A percentile compares a stretch with the other conserved stretches of the same genome.
Evolutionary conservation across 2,797 vertebrate genomes (phyloP).

Genomic region (Eutrigla gurnardus): DNA sequence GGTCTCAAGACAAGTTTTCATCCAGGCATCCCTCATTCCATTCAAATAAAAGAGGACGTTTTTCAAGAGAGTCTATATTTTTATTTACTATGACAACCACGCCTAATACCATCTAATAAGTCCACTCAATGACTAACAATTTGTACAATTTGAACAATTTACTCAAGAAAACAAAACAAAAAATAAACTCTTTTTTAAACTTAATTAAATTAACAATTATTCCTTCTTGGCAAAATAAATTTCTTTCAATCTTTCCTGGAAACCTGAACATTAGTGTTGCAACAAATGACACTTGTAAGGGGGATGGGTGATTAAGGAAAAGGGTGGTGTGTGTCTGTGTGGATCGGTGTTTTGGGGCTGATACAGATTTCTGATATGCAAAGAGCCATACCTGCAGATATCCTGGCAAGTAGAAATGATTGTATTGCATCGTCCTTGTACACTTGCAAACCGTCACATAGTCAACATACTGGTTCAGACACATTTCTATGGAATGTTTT

Average conservation of each 20-base stretch:
- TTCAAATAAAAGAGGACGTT: slow-evolving; percentile 21
- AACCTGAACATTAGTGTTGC: slow-evolving; percentile 79
- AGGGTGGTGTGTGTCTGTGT: slow-evolving; percentile 29
- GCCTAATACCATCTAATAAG: slow-evolving; percentile 73
- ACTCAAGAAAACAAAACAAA: slow-evolving; percentile 64
- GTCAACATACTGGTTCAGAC: slow-evolving; percentile 18
- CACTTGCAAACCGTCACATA: background rate
- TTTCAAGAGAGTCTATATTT: slow-evolving; percentile 72
- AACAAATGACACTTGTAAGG: slow-evolving; percentile 64
- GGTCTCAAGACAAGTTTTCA: background rate
- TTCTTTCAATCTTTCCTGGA: slow-evolving; percentile 57
- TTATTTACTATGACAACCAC: slow-evolving; percentile 85
- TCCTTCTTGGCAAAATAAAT: slow-evolving; percentile 67
- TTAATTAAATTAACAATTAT: slow-evolving; percentile 75
- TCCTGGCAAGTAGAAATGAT: slow-evolving; percentile 3
- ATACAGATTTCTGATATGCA: slow-evolving; percentile 19
- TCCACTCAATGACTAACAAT: slow-evolving; percentile 77
- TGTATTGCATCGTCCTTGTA: background rate
- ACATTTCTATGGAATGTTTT: slow-evolving; percentile 55
- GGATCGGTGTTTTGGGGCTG: slow-evolving; percentile 28
- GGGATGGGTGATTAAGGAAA: slow-evolving; percentile 58
- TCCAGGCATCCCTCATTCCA: background rate
- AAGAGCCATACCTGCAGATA: background rate
- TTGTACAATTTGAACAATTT: slow-evolving; percentile 83
- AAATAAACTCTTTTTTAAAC: slow-evolving; percentile 67